Percentiles rank a stretch among this genome's conserved stretches.
These are phyloP conservation scores for Cotesia vestalis DNA, from an alignment of 1,140 invertebrate species.

Conservation along the genomic window DNA sequence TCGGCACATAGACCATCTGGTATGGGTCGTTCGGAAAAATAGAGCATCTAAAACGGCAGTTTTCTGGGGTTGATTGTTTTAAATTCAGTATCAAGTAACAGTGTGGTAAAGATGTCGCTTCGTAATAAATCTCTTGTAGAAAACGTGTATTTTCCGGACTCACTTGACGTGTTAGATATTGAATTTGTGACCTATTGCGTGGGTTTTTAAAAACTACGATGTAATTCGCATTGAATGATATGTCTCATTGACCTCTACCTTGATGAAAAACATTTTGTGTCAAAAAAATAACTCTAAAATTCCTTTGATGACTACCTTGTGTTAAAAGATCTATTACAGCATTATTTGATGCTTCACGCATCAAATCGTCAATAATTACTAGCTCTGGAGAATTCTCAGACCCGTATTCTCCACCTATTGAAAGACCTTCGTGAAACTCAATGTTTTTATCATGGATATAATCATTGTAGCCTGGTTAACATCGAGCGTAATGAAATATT, in stretches of 20 bases:
- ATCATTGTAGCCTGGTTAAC: conserved; percentile 26
- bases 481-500: conserved; percentile 31
- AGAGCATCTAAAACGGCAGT: conserved; percentile 41
- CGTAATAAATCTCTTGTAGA: conserved; percentile 51
- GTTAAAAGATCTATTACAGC: conserved; percentile 58
- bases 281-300: conserved; percentile 54
- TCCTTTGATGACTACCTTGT: conserved; percentile 56
- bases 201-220: conserved; percentile 57
- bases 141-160: conserved; percentile 44
- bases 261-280: conserved; percentile 61
- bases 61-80: conserved; percentile 49
- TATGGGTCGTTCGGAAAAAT: conserved; percentile 31
- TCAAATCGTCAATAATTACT: conserved; percentile 55
- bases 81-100: conserved; percentile 53
- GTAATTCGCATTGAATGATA: conserved; percentile 50
- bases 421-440: neutral
- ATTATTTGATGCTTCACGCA: conserved; percentile 52
- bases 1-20: conserved; percentile 34
- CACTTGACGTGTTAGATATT: conserved; percentile 50
- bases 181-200: conserved; percentile 57
- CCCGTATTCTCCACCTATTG: neutral
- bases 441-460: conserved; percentile 26
- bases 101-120: conserved; percentile 51
- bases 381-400: neutral
- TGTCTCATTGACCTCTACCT: conserved; percentile 52